A percentile compares a stretch with the other conserved stretches of the same genome.
Conservation (phyloP, 2,797 vertebrate genomes). For the Aphelocoma californica region DNA sequence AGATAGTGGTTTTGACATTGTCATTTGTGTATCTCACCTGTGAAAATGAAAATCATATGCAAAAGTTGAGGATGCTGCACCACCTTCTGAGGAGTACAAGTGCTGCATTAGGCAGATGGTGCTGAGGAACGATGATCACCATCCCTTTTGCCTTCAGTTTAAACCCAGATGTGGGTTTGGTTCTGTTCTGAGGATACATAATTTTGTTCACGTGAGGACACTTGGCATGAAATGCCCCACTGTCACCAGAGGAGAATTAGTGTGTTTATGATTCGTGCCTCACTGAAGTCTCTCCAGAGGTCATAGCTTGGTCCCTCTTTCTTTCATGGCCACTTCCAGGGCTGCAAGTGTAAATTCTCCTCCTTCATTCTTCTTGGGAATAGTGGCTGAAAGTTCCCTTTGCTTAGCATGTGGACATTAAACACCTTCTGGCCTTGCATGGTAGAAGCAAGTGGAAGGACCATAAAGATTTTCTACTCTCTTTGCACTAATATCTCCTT, state of each 20-base stretch:
- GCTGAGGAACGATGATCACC: neutral
- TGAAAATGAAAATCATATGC: neutral
- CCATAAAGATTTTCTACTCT: neutral
- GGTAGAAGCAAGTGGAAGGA: neutral
- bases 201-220: neutral
- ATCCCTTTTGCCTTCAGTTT: neutral
- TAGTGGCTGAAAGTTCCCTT: neutral
- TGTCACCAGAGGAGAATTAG: neutral
- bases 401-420: neutral
- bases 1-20: neutral
- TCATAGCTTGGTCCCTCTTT: neutral
- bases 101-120: neutral
- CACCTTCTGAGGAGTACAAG: neutral
- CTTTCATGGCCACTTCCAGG: neutral
- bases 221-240: neutral
- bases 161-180: neutral
- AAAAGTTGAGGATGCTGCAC: neutral
- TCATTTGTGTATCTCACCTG: rapidly evolving
- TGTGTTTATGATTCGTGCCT: rapidly evolving
- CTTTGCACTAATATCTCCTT: neutral
- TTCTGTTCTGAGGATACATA: neutral
- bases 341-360: neutral
- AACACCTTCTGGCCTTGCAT: neutral
- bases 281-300: neutral
- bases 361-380: neutral